Evolutionary conservation across 2,797 vertebrate genomes (phyloP).

Genomic region (Dromococcyx pavoninus): DNA sequence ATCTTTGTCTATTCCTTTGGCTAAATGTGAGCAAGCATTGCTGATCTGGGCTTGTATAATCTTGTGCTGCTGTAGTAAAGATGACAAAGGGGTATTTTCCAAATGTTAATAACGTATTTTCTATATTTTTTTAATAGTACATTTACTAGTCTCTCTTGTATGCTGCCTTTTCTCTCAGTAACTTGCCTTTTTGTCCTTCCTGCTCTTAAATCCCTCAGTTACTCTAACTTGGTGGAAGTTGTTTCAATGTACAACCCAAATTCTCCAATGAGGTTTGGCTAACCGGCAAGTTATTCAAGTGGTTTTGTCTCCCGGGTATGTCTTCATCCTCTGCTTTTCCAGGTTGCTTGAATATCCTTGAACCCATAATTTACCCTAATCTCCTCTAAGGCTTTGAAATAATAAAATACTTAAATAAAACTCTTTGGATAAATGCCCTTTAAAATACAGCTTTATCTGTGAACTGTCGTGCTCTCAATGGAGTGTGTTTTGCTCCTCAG

Average conservation of each 20-base stretch:
- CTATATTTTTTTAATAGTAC: neutral
- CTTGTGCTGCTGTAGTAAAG: neutral
- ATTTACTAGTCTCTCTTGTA: neutral
- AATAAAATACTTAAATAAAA: constrained; percentile 43
- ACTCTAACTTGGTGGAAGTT: neutral
- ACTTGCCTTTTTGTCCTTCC: constrained; percentile 41
- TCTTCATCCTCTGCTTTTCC: constrained; percentile 52
- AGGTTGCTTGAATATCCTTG: constrained; percentile 50
- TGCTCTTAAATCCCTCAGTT: neutral
- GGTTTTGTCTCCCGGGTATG: constrained; percentile 40
- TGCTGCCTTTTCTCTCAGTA: neutral
- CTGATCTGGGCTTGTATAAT: neutral
- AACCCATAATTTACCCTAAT: constrained; percentile 55
- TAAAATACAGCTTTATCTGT: constrained; percentile 37
- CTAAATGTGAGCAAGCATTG: neutral
- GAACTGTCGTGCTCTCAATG: neutral
- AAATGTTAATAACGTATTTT: neutral
- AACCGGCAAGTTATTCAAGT: constrained; percentile 38
- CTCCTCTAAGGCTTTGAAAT: constrained; percentile 52
- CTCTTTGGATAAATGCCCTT: constrained; percentile 9
- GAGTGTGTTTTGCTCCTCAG: constrained; percentile 10
- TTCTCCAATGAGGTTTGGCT: constrained; percentile 54
- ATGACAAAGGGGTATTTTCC: neutral
- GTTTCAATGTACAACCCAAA: constrained; percentile 25
- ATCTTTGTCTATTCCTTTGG: neutral